These are phyloP conservation scores for Patiria pectinifera DNA, from an alignment of 53 echinoderm and acorn worm species.

Conservation along the genomic window DNA sequence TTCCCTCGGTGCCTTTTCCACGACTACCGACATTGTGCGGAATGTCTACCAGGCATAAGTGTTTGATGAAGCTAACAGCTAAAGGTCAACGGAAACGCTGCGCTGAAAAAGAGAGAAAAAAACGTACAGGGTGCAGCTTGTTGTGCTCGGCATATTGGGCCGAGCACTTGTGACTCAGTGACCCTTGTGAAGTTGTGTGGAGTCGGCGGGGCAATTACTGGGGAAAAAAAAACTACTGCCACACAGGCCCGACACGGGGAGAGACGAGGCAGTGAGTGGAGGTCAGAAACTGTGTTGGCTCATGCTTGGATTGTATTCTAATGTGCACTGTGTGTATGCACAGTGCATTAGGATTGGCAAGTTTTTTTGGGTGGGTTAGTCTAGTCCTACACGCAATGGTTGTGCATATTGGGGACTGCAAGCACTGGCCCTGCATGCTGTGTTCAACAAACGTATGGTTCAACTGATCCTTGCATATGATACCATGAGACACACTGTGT, in stretches of 20 bases:
- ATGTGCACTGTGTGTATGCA: conserved; percentile 25
- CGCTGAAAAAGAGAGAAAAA: conserved; percentile 16
- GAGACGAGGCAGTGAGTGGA: conserved; percentile 10
- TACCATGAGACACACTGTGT: background rate
- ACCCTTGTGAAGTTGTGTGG: conserved; percentile 59
- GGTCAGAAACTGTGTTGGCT: conserved; percentile 35
- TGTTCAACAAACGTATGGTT: background rate
- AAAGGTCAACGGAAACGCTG: conserved; percentile 60
- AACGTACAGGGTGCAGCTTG: conserved; percentile 41
- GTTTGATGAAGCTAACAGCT: conserved; percentile 30
- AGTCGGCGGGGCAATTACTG: conserved; percentile 40
- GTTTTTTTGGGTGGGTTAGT: conserved; percentile 3
- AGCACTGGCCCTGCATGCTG: background rate
- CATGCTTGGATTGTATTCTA: conserved; percentile 58
- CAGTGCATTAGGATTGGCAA: background rate
- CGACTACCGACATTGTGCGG: conserved; percentile 42
- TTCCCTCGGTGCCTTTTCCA: background rate
- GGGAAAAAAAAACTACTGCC: conserved; percentile 16
- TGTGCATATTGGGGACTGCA: background rate
- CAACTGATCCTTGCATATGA: background rate
- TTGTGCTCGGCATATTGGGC: conserved; percentile 16
- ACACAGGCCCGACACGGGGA: background rate
- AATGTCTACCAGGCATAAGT: conserved; percentile 50
- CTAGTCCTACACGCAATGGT: background rate
- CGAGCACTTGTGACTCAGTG: conserved; percentile 28